These are phyloP conservation scores for Rhizomys pruinosus DNA, from an alignment of 2,113 vertebrate genomes.

Conservation along the genomic window DNA sequence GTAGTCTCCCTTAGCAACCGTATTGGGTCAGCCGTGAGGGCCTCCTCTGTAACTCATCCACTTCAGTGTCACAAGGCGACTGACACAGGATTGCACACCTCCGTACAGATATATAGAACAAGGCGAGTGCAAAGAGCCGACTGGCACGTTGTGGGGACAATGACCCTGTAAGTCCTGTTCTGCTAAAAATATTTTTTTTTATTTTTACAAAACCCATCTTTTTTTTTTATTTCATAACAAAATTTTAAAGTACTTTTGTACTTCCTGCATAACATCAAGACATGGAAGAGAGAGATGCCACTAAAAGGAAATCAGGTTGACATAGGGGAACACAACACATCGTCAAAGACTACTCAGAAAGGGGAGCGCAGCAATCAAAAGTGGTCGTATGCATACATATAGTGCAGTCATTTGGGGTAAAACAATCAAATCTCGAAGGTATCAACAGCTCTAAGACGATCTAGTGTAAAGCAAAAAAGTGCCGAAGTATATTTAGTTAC, in stretches of 20 bases:
- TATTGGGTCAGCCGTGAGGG: constrained; percentile 87
- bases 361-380: constrained; percentile 80
- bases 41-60: constrained; percentile 89
- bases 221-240: constrained; percentile 90
- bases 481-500: constrained; percentile 86
- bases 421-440: constrained; percentile 84
- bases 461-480: constrained; percentile 89
- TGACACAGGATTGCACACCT: constrained; percentile 97
- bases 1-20: constrained; percentile 93
- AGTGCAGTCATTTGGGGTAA: constrained; percentile 87
- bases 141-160: constrained; percentile 99
- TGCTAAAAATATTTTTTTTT: constrained; percentile 98
- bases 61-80: constrained; percentile 93
- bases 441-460: constrained; percentile 85
- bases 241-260: constrained; percentile 96
- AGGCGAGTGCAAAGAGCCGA: constrained; percentile 99
- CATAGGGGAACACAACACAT: constrained; percentile 86
- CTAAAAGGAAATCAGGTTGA: constrained; percentile 85
- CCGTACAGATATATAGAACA: constrained; percentile 95
- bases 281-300: constrained; percentile 95
- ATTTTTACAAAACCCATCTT: constrained; percentile 98
- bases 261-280: constrained; percentile 99
- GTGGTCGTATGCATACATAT: constrained; percentile 88
- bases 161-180: constrained; percentile 99
- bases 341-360: constrained; percentile 84